Base-by-base conservation (phyloP, 2,888 invertebrate species). In the Andrena bucephala region DNA sequence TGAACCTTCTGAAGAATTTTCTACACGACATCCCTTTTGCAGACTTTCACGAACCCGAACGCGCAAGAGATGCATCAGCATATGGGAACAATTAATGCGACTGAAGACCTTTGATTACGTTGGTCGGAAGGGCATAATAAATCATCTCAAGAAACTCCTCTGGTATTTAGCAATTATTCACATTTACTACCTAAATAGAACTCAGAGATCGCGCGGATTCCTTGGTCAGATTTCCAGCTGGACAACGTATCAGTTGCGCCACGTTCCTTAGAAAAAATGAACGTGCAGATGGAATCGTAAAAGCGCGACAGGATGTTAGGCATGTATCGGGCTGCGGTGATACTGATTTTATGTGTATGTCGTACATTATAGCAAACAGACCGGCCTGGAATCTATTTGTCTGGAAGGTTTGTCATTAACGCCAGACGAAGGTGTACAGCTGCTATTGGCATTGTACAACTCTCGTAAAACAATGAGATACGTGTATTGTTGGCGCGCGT, bases 401-500 rank as follows among this genome's bases (percentile, higher is more conserved):
- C 83, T 90, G 82, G 90, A 90, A 74, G 86, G 85, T 63, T 82
- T 90, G 48, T 81, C 75, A 62, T 81, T 90, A 70, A 86, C 75
- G 36, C 83, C 87, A 27, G 57, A 77, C 70, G 90, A 90, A 71
- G 88, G 89, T 77, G 48, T 89, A 67, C 84, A 85, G 36, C 79
- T 90, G 1, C 24, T 90, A 60, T 79, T 79, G 63, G 89, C 89
- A 33, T 75, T 90, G 66, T 79, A 82, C 80, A 85, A 86, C 42
- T 90, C 89, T 66, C 86, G 84, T 76, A 82, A 82, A 83, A 89
- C 87, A 60, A 77, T 90, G 70, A 89, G 69, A 76, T 77, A 84
- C 75, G 77, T 90, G 24, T 85, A 90, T 72, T 88, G 90, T 74
- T 90, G 90, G 90, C 84, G 85, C 27, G 88, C 85, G 54, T 90